Conservation (phyloP, 2,113 vertebrate species). For the Cyprinodon brontotheroides region DNA sequence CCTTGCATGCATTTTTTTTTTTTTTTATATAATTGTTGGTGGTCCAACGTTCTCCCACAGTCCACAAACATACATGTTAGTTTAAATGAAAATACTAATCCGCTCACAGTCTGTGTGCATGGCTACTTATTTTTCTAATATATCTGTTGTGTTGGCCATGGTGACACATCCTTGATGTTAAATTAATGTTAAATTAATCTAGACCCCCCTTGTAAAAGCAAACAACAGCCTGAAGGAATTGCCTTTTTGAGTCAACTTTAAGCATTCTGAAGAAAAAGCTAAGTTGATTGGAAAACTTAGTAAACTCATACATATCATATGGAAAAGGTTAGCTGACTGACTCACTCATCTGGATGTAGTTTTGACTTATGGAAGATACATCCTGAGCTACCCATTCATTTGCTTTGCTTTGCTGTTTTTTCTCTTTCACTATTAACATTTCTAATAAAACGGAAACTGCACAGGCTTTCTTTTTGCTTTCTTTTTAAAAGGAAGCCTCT, state of each 20-base stretch:
- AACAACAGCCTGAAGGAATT: constrained; percentile 1
- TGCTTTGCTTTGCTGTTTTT: constrained; percentile 35
- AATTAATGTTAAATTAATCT: too few relatives aligned
- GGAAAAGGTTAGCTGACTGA: constrained; percentile 50
- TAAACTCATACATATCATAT: constrained; percentile 55
- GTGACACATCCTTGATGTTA: too few relatives aligned
- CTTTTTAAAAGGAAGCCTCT: neutral
- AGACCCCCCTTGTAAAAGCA: too few relatives aligned
- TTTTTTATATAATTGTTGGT: too few relatives aligned
- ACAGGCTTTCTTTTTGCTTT: constrained; percentile 5
- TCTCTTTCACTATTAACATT: constrained; percentile 27
- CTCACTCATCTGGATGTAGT: constrained; percentile 64
- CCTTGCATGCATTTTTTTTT: too few relatives aligned
- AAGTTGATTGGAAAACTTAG: constrained; percentile 48
- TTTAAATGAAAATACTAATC: too few relatives aligned
- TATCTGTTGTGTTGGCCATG: too few relatives aligned
- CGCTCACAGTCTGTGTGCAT: too few relatives aligned
- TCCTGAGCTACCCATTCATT: constrained; percentile 54
- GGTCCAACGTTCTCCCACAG: too few relatives aligned
- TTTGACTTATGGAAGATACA: constrained; percentile 57
- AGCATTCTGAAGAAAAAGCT: constrained; percentile 37
- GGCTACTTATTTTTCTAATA: too few relatives aligned
- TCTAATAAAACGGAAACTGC: constrained; percentile 47
- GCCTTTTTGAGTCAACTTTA: constrained; percentile 29
- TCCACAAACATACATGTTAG: too few relatives aligned